Evolutionary conservation across 2,888 invertebrate genomes (phyloP).

Genomic region (Erannis defoliaria): DNA sequence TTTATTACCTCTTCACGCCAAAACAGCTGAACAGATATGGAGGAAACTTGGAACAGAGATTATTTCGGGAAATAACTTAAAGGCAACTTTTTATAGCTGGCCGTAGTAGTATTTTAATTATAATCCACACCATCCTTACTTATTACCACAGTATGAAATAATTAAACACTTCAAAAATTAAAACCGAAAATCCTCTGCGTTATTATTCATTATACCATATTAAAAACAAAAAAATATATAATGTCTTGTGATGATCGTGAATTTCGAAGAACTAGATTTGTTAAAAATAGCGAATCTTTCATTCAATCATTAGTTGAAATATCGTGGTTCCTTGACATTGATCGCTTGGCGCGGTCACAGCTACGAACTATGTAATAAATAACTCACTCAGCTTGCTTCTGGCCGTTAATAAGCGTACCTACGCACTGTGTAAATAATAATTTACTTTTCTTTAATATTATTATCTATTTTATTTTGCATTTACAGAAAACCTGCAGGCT

Average conservation of each 20-base stretch:
- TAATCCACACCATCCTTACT: too few species aligned
- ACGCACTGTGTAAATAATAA: background rate
- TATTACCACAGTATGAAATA: too few species aligned
- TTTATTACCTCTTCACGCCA: too few species aligned
- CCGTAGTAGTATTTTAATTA: too few species aligned
- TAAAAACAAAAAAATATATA: background rate
- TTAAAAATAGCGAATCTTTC: slow-evolving; percentile 22
- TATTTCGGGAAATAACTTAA: too few species aligned
- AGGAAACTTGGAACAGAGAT: too few species aligned
- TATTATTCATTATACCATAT: background rate
- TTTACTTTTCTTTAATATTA: background rate
- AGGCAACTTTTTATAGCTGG: too few species aligned
- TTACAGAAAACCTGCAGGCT: too few species aligned
- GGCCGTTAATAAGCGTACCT: slow-evolving; percentile 16
- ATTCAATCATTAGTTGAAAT: slow-evolving; percentile 22
- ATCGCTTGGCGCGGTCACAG: slow-evolving; percentile 26
- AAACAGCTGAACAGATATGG: too few species aligned
- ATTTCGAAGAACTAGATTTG: background rate
- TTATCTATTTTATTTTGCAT: too few species aligned
- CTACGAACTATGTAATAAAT: slow-evolving; percentile 18
- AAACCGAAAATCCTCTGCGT: too few species aligned
- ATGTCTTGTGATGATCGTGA: slow-evolving; percentile 1
- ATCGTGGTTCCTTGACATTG: slow-evolving; percentile 30
- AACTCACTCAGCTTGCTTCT: slow-evolving; percentile 19
- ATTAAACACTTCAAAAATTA: too few species aligned